Evolutionary conservation across 2,888 invertebrate genomes (phyloP), one percentile per base, ranked within the genome.

Genomic region (Leptarthrus brevirostris): DNA sequence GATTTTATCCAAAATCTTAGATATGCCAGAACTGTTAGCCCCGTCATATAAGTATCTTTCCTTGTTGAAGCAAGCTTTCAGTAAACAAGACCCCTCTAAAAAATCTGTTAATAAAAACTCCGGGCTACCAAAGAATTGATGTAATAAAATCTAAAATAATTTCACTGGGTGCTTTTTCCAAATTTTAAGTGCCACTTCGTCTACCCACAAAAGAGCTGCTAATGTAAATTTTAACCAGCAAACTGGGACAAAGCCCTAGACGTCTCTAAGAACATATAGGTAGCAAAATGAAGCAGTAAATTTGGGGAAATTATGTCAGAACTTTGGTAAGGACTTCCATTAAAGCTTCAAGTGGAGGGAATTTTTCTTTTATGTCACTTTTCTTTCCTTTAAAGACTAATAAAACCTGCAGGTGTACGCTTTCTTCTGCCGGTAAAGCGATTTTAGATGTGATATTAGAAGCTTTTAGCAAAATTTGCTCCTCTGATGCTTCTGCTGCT

Each of bases 211-310:
- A 64, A 44, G 64, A 44, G 64, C 64, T 64, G 64, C 44, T 64
- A 64, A 64, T 64, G 64, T 64, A 64, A 64, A 64, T 64, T 64
- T 64, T 64, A 64, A 64, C 64, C 64, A 22, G 14, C 22, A 44
- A 14, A 8, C 40, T 61, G 61, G 40, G 20, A 18, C 20, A 22
- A 20, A 24, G 26, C 64, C 16, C 36, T 44, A 64, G 24, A 44
- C 44, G 26, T n/a, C 47, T 36, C 64, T 24, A 44, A 2, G 26
- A 40, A 20, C 40, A 24, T 64, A 56, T 56, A 64, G 44, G 64
- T 64, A 44, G n/a, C 14, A 24, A 24, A 64, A 64, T 64, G 64
- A 64, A 64, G 64, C 64, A 64, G 44, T 64, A 64, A 64, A 64
- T 64, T 64, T 64, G 24, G 47, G 12, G 14, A 64, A 64, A 64